Conservation (phyloP, 2,113 vertebrate species). For the Bos taurus region ARS-UCD2.0 NC_037354.1:42754501-42755000, state of each 20-base stretch:
- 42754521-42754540: neutral
- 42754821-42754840: neutral
- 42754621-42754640: neutral
- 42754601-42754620: neutral
- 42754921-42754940: neutral
- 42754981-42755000: neutral
- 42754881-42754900: neutral
- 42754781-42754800: neutral
- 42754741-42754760: neutral
- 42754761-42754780: neutral
- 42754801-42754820: neutral
- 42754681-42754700: neutral
- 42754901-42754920: neutral
- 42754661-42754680: neutral
- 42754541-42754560: neutral
- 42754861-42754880: neutral
- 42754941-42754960: neutral
- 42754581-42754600: neutral
- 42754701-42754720: neutral
- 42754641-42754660: neutral
- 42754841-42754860: neutral
- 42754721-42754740: neutral
- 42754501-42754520: neutral
- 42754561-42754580: neutral
- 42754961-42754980: neutral